A percentile compares a stretch with the other conserved stretches of the same genome.
phyloP scores from a whole-genome alignment of 2,797 vertebrate species.

The Alauda arvensis region DNA sequence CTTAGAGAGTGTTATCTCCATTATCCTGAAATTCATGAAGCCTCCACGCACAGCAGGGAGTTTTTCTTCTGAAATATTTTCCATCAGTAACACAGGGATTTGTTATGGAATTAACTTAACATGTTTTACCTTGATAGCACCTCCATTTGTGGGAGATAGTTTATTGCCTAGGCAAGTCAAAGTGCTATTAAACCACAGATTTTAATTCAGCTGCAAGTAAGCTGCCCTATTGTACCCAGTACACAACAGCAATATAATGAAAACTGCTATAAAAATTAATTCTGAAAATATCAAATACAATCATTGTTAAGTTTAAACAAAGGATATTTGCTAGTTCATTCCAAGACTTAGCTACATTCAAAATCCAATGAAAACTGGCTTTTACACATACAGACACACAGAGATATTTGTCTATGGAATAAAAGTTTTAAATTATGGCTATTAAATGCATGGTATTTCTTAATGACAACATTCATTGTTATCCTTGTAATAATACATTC shows the following conservation, averaged over 20 bases:
- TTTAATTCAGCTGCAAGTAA: slow-evolving; percentile 29
- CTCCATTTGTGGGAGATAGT: neutral
- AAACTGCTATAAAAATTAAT: slow-evolving; percentile 40
- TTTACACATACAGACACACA: neutral
- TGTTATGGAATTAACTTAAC: slow-evolving; percentile 26
- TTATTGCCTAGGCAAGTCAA: slow-evolving; percentile 19
- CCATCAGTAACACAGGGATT: neutral
- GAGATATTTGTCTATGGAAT: neutral
- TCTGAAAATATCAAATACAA: slow-evolving; percentile 40
- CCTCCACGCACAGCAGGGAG: neutral
- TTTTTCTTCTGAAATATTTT: slow-evolving; percentile 14
- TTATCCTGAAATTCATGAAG: slow-evolving; percentile 16
- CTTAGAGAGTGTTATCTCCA: neutral
- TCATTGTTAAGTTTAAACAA: slow-evolving; percentile 39
- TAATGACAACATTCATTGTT: slow-evolving; percentile 33
- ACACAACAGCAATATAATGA: slow-evolving; percentile 5
- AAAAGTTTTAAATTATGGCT: slow-evolving; percentile 35
- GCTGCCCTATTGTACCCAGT: neutral
- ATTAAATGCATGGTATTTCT: slow-evolving; percentile 24
- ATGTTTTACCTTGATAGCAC: slow-evolving; percentile 28
- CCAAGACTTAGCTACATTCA: neutral
- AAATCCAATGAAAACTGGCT: slow-evolving; percentile 15
- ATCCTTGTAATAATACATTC: slow-evolving; percentile 22
- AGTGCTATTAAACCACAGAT: slow-evolving; percentile 32
- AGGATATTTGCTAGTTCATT: slow-evolving; percentile 9